These are phyloP conservation scores for Salvelinus namaycush DNA, from an alignment of 2,113 vertebrate genomes.

Conservation along the genomic window DNA sequence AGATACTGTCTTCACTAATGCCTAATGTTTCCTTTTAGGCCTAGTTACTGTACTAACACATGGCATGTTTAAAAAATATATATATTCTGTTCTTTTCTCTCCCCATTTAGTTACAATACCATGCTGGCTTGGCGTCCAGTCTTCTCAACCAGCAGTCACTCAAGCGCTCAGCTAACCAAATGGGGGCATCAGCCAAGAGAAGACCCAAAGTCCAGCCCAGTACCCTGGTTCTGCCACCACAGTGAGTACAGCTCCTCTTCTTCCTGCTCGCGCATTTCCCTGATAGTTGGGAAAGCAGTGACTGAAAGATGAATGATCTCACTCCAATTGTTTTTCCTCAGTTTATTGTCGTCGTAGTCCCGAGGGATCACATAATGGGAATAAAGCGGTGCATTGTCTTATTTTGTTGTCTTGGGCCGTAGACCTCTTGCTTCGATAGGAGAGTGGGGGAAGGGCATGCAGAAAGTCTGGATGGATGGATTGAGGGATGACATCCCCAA, in stretches of 20 bases:
- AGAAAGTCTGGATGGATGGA: neutral
- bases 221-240: slow-evolving; percentile 87
- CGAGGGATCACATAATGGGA: no score
- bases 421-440: slow-evolving; percentile 3
- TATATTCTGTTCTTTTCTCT: neutral
- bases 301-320: neutral
- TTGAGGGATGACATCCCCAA: no score
- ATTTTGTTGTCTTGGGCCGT: no score
- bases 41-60: no score
- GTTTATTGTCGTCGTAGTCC: neutral
- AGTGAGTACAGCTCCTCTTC: neutral
- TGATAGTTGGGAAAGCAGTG: no score
- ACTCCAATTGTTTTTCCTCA: no score
- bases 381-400: no score
- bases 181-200: slow-evolving; percentile 94
- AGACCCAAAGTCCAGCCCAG: slow-evolving; percentile 95
- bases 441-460: neutral
- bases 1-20: no score
- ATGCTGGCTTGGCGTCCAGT: slow-evolving; percentile 91
- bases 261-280: no score
- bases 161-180: slow-evolving; percentile 97
- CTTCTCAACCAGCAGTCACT: slow-evolving; percentile 96
- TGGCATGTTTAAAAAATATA: neutral
- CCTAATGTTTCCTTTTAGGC: no score
- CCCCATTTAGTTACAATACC: slow-evolving; percentile 87